Conservation (phyloP, 1,140 invertebrate species). For the Archivesica marissinica region DNA sequence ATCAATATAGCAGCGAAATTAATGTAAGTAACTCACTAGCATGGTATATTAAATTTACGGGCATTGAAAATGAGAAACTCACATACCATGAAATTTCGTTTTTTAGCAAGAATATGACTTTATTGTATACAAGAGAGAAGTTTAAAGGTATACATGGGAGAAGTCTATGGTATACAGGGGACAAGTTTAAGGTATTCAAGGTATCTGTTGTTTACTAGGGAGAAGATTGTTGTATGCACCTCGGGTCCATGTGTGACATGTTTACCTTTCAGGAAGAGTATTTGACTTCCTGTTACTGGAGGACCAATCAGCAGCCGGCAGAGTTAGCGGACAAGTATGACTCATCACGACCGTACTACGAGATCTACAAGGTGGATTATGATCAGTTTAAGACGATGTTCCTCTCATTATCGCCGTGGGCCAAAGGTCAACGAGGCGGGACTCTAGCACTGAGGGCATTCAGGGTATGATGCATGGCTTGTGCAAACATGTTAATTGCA, state of each 20-base stretch:
- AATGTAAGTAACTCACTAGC: too few species aligned
- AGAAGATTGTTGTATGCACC: background rate
- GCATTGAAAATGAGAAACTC: too few species aligned
- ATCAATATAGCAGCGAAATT: too few species aligned
- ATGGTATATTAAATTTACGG: too few species aligned
- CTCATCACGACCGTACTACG: slow-evolving; percentile 88
- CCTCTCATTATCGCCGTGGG: slow-evolving; percentile 94
- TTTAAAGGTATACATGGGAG: too few species aligned
- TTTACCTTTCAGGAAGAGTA: slow-evolving; percentile 88
- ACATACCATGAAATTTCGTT: too few species aligned
- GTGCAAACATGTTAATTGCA: too few species aligned
- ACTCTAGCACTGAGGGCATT: slow-evolving; percentile 93
- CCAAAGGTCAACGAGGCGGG: slow-evolving; percentile 90
- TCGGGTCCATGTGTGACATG: background rate
- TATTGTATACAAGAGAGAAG: too few species aligned
- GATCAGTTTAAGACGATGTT: slow-evolving; percentile 95
- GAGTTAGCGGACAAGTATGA: slow-evolving; percentile 84
- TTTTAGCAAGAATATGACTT: too few species aligned
- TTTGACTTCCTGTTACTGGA: slow-evolving; percentile 86
- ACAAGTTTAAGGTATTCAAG: too few species aligned
- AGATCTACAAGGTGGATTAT: slow-evolving; percentile 95
- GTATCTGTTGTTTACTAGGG: too few species aligned
- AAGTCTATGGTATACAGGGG: too few species aligned
- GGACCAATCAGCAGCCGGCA: slow-evolving; percentile 79
- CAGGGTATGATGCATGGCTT: slow-evolving; percentile 87